Percentiles rank a stretch among this genome's conserved stretches.
These are phyloP conservation scores for Lamprotornis superbus DNA, from an alignment of 2,113 vertebrate genomes.

Conservation along the genomic window DNA sequence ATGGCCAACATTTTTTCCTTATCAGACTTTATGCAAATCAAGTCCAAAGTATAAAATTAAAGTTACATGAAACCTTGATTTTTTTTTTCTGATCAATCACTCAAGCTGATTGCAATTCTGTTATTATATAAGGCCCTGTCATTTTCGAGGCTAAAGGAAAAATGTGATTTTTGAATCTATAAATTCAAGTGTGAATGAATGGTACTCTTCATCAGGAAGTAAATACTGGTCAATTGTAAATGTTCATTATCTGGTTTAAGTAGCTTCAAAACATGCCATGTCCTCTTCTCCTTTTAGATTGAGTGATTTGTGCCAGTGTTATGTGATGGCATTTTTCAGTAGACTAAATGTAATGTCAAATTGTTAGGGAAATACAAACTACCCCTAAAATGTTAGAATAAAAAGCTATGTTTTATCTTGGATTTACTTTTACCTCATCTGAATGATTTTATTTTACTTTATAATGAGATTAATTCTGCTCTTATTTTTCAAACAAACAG, in stretches of 20 bases:
- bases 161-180: not conserved
- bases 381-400: not conserved
- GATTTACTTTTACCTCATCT: constrained; percentile 34
- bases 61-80: constrained; percentile 62
- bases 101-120: constrained; percentile 28
- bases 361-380: not conserved
- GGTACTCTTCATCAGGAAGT: not conserved
- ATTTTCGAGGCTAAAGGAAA: constrained; percentile 11
- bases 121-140: not conserved
- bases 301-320: not conserved
- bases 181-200: not conserved
- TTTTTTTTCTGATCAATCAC: constrained; percentile 48
- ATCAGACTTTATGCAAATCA: constrained; percentile 43
- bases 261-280: not conserved
- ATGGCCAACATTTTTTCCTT: constrained; percentile 40
- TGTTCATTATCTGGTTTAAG: not conserved
- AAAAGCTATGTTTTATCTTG: not conserved
- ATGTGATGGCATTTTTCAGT: not conserved
- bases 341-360: not conserved
- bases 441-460: constrained; percentile 41
- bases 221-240: not conserved
- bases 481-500: not conserved
- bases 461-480: not conserved
- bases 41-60: constrained; percentile 61
- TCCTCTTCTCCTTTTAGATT: not conserved